Evolutionary conservation across 2,113 vertebrate genomes (phyloP).

Genomic region (Sorex araneus): DNA sequence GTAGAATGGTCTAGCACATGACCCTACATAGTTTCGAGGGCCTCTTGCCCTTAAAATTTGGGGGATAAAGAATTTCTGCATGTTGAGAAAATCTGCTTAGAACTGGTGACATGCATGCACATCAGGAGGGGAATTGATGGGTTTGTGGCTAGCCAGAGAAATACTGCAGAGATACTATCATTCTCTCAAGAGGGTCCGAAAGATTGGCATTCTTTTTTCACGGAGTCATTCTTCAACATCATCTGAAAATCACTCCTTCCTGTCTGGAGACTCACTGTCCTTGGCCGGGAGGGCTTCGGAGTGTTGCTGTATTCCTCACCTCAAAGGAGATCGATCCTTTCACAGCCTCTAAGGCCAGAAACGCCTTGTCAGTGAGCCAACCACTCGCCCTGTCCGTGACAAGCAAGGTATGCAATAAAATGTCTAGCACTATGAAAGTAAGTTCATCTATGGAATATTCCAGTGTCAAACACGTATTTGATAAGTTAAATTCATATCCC

Average conservation of each 20-base stretch:
- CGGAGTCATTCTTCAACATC: not conserved
- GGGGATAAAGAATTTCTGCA: not conserved
- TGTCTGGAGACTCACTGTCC: not conserved
- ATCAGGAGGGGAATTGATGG: no score
- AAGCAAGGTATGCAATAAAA: not conserved
- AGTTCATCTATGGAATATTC: not conserved
- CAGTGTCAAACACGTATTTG: not conserved
- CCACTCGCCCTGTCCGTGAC: not conserved
- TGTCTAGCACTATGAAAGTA: not conserved
- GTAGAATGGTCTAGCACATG: no score
- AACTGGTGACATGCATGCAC: no score
- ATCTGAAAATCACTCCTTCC: not conserved
- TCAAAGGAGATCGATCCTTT: not conserved
- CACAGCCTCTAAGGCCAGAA: not conserved
- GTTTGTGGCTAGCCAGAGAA: not conserved
- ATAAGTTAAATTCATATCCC: not conserved
- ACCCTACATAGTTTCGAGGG: not conserved
- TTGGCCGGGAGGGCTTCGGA: not conserved
- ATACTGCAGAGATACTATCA: fast-evolving
- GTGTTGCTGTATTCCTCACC: not conserved
- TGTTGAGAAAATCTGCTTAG: not conserved
- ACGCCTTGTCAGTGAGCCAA: not conserved
- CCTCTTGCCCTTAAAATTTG: not conserved
- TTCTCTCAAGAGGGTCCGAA: not conserved
- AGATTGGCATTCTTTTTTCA: not conserved